A percentile compares a stretch with the other conserved stretches of the same genome.
Conservation (phyloP, 2,113 vertebrate genomes). For the Malurus elegans region DNA sequence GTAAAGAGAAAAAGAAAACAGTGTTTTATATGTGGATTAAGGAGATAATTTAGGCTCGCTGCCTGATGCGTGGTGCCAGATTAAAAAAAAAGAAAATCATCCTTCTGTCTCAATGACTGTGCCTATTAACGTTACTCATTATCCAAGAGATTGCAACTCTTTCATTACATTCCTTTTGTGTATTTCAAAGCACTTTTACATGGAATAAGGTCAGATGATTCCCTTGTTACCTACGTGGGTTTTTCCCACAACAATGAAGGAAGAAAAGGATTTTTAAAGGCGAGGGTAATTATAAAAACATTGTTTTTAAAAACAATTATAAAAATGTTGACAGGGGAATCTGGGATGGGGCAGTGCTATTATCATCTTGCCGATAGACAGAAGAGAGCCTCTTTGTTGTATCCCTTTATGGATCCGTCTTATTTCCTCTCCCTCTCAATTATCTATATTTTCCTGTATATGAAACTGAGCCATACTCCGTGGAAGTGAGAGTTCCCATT, state of each 20-base stretch:
- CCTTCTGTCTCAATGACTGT: not conserved
- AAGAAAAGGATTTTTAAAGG: not conserved
- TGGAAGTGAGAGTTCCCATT: not conserved
- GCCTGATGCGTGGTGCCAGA: not conserved
- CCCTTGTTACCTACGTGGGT: not conserved
- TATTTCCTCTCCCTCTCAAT: not conserved
- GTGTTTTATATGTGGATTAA: not conserved
- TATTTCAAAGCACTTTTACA: conserved; percentile 14
- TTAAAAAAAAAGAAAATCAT: not conserved
- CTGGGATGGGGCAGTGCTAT: not conserved
- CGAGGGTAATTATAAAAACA: not conserved
- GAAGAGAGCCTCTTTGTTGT: not conserved
- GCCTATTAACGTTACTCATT: not conserved
- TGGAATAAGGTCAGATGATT: not conserved
- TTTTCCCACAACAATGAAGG: not conserved
- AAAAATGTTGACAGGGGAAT: not conserved
- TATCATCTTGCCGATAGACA: not conserved
- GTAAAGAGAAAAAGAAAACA: not conserved
- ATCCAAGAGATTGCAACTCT: not conserved
- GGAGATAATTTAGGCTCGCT: not conserved
- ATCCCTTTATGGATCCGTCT: not conserved
- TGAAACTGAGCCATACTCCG: not conserved
- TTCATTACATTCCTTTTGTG: not conserved
- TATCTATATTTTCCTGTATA: not conserved
- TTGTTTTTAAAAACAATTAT: not conserved